A percentile compares a stretch with the other conserved stretches of the same genome.
Conservation (phyloP, 2,888 invertebrate genomes). For the Tetrapedia diversipes region DNA sequence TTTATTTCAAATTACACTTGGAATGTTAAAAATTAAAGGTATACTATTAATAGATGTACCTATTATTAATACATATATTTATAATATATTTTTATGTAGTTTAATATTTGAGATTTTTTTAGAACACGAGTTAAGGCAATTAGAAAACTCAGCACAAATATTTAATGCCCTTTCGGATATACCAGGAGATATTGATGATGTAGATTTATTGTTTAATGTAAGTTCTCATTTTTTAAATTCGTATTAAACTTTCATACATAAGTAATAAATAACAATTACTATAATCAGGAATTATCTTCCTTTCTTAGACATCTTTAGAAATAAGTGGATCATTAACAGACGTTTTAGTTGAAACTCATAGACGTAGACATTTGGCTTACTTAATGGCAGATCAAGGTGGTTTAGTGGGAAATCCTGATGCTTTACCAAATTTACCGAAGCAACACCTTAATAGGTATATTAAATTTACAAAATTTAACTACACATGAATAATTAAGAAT, state of each 20-base stretch:
- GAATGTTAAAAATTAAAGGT: slow-evolving; percentile 94
- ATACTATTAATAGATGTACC: too few species aligned
- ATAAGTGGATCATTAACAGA: slow-evolving; percentile 93
- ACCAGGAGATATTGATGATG: slow-evolving; percentile 96
- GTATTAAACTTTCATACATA: neutral
- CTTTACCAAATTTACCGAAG: slow-evolving; percentile 95
- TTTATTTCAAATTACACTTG: slow-evolving; percentile 96
- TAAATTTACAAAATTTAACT: slow-evolving; percentile 13
- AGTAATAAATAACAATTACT: neutral
- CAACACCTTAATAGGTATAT: slow-evolving; percentile 91
- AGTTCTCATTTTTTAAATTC: slow-evolving; percentile 54
- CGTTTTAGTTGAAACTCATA: slow-evolving; percentile 93
- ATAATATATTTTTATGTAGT: neutral
- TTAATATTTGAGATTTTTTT: slow-evolving; percentile 56
- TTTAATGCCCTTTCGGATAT: slow-evolving; percentile 98
- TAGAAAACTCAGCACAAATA: slow-evolving; percentile 98
- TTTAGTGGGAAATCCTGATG: slow-evolving; percentile 94
- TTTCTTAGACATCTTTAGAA: slow-evolving; percentile 86
- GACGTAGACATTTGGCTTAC: slow-evolving; percentile 96
- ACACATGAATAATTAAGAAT: neutral
- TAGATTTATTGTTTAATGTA: slow-evolving; percentile 92
- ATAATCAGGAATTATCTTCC: neutral
- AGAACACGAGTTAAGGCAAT: slow-evolving; percentile 91
- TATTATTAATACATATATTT: slow-evolving; percentile 2
- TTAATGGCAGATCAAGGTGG: slow-evolving; percentile 98